phyloP scores from a whole-genome alignment of 2,888 invertebrate species.

The Lepidochitona cinerea region DNA sequence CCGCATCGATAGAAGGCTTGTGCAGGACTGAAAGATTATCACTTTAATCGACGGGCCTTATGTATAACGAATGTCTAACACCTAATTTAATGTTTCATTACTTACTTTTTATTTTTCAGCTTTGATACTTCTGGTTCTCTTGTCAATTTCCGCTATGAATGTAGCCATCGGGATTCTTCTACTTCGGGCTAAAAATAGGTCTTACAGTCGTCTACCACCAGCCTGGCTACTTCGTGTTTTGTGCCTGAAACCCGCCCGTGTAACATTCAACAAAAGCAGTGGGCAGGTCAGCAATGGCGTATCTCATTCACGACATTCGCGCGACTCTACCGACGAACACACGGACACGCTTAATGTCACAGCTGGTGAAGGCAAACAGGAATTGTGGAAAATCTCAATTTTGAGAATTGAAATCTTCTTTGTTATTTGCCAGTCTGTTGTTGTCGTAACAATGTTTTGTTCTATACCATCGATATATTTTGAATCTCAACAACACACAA shows the following conservation, averaged over 20 bases:
- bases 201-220: background rate
- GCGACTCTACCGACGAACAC: background rate
- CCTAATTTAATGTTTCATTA: too few species aligned
- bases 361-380: background rate
- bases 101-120: background rate
- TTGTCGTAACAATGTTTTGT: background rate
- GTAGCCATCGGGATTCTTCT: background rate
- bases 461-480: background rate
- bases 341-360: background rate
- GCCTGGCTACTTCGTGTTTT: background rate
- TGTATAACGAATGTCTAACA: too few species aligned
- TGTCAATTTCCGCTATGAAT: background rate
- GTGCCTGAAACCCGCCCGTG: too few species aligned
- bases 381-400: background rate
- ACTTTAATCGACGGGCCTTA: too few species aligned
- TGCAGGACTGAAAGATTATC: too few species aligned
- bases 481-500: too few species aligned
- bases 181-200: background rate
- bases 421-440: background rate
- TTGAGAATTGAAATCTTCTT: background rate
- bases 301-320: background rate
- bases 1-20: too few species aligned
- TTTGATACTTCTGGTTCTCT: background rate
- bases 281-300: background rate
- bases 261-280: background rate